These are phyloP conservation scores for Oryzias javanicus DNA, from an alignment of 2,113 vertebrate species.

Conservation along the genomic window DNA sequence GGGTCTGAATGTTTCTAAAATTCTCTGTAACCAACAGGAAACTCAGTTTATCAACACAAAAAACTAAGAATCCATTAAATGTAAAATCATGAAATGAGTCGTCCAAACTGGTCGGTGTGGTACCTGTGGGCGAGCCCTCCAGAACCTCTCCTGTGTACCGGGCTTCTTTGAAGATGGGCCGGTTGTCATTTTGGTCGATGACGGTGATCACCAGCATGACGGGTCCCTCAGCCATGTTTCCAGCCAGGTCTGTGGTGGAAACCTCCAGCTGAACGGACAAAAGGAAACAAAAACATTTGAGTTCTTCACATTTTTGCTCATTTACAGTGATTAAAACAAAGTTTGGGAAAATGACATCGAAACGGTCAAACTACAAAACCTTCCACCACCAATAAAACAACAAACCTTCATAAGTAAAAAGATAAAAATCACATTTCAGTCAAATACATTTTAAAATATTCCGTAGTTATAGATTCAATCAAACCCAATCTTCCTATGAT, in stretches of 20 bases:
- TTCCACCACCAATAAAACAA: too few species aligned
- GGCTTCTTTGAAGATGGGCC: conserved; percentile 89
- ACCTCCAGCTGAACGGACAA: conserved; percentile 83
- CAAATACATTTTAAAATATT: too few species aligned
- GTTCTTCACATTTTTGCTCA: not conserved
- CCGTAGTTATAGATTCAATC: too few species aligned
- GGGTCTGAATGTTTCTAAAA: too few species aligned
- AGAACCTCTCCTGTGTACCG: conserved; percentile 91
- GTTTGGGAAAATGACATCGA: too few species aligned
- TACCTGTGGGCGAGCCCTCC: conserved; percentile 94
- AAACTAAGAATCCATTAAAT: conserved; percentile 7
- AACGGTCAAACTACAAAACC: too few species aligned
- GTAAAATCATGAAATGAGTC: not conserved
- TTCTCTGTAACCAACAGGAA: too few species aligned
- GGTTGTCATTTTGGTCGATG: conserved; percentile 98
- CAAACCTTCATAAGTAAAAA: too few species aligned
- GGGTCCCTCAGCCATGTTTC: conserved; percentile 85
- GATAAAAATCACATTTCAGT: too few species aligned
- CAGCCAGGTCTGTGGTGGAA: conserved; percentile 82
- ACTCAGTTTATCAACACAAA: too few species aligned
- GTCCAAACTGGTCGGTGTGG: conserved; percentile 30
- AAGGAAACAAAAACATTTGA: conserved; percentile 18
- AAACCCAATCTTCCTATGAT: too few species aligned
- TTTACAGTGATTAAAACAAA: too few species aligned
- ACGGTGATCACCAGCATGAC: conserved; percentile 82